Conservation (phyloP, 1,140 invertebrate species). For the Orchestia grillus region DNA sequence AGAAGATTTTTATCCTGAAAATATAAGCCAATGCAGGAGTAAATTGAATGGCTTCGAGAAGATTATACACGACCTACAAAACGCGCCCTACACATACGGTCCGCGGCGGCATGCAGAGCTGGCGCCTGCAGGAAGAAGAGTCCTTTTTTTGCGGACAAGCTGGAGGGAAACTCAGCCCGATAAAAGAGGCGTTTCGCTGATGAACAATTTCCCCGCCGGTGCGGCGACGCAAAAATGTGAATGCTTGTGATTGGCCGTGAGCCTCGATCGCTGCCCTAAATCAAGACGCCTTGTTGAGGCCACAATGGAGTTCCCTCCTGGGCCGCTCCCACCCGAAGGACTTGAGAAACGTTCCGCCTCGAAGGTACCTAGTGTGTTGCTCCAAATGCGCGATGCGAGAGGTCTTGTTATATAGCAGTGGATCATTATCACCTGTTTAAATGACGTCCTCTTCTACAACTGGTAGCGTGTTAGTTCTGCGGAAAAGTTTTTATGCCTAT, state of each 20-base stretch:
- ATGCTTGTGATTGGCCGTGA: constrained; percentile 24
- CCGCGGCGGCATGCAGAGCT: neutral
- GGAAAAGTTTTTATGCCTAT: too few species aligned
- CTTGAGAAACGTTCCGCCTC: neutral
- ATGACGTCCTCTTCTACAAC: too few species aligned
- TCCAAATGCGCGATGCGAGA: neutral
- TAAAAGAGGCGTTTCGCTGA: constrained; percentile 26
- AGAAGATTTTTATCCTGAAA: too few species aligned
- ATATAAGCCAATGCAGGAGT: too few species aligned
- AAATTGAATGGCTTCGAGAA: neutral
- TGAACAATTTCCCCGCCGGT: constrained; percentile 23
- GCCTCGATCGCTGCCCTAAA: neutral
- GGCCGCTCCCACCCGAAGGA: neutral
- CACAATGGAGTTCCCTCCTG: neutral
- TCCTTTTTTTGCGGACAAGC: neutral
- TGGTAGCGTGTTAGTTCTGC: too few species aligned
- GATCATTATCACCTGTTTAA: too few species aligned
- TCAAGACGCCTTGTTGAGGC: constrained; percentile 5
- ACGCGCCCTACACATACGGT: neutral
- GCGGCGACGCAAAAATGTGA: constrained; percentile 16
- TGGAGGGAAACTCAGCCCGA: neutral
- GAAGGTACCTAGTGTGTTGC: neutral
- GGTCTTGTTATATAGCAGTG: too few species aligned
- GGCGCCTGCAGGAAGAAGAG: neutral
- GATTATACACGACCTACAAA: neutral